phyloP scores from a whole-genome alignment of 2,113 vertebrate genomes.

The Gnathonemus longibarbis region DNA sequence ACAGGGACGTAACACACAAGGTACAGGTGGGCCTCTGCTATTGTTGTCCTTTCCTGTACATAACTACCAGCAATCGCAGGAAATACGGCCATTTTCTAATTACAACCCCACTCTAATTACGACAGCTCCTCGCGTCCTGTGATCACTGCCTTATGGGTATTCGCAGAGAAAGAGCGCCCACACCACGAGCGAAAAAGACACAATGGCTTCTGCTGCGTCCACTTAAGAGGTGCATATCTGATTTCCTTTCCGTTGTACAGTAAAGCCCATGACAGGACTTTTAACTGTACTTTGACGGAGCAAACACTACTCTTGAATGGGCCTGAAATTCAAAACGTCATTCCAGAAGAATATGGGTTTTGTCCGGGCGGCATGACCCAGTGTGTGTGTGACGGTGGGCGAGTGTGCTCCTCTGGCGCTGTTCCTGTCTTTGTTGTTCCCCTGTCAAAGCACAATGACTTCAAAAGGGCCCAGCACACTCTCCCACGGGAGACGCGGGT shows the following conservation, averaged over 20 bases:
- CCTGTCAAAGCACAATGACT: constrained; percentile 34
- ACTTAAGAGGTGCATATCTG: neutral
- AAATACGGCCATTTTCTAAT: neutral
- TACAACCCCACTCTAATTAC: neutral
- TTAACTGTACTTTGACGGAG: neutral
- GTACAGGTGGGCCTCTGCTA: neutral
- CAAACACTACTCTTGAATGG: neutral
- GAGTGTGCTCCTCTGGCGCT: neutral
- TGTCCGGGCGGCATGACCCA: neutral
- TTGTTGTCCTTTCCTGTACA: neutral
- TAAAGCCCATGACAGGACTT: neutral
- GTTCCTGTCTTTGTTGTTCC: constrained; percentile 18
- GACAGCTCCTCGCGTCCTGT: neutral
- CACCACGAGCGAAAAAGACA: neutral
- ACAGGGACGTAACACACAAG: neutral
- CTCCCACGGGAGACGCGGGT: constrained; percentile 27
- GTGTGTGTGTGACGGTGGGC: constrained; percentile 14
- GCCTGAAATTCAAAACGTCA: constrained; percentile 7
- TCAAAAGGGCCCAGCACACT: constrained; percentile 39
- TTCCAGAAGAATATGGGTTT: neutral
- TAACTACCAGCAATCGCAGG: neutral
- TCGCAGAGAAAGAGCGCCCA: neutral
- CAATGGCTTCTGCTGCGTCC: neutral
- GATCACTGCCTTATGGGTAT: neutral
- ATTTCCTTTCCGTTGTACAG: neutral